Evolutionary conservation across 2,797 vertebrate species (phyloP).

Genomic region (Borostomias antarcticus): DNA sequence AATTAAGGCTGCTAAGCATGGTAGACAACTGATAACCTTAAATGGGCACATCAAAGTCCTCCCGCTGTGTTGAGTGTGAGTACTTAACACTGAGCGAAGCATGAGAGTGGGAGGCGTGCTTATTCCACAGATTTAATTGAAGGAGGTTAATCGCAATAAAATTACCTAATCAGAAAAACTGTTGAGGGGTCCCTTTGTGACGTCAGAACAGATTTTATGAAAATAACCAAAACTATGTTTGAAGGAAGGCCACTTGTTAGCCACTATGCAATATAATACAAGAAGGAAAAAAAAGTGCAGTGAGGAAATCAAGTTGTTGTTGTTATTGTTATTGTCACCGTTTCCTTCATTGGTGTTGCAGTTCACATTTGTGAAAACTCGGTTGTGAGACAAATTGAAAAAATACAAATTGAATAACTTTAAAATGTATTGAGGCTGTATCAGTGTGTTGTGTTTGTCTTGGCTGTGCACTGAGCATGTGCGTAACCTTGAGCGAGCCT

Average conservation of each 20-base stretch:
- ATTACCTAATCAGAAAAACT: constrained; percentile 8
- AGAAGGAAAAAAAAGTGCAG: too few relatives aligned
- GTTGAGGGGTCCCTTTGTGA: background rate
- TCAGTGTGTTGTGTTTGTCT: constrained; percentile 14
- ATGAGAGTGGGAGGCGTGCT: constrained; percentile 32
- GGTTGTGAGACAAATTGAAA: too few relatives aligned
- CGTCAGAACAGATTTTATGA: constrained; percentile 8
- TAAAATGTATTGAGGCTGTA: too few relatives aligned
- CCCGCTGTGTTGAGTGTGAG: constrained; percentile 53
- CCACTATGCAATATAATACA: background rate
- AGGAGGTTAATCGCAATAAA: constrained; percentile 48
- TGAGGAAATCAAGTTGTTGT: too few relatives aligned
- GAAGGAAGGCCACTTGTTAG: background rate
- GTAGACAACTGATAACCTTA: constrained; percentile 55
- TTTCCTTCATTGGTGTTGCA: too few relatives aligned
- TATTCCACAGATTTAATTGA: constrained; percentile 36
- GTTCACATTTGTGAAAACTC: too few relatives aligned
- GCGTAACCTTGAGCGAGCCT: constrained; percentile 26
- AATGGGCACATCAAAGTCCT: constrained; percentile 53
- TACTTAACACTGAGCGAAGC: constrained; percentile 52
- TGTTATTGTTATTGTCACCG: too few relatives aligned
- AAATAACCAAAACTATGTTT: background rate
- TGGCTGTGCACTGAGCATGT: constrained; percentile 2
- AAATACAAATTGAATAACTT: too few relatives aligned
- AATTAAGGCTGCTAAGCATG: constrained; percentile 50